A percentile compares a stretch with the other conserved stretches of the same genome.
phyloP scores from a whole-genome alignment of 2,113 vertebrate species.

The Chamaea fasciata region DNA sequence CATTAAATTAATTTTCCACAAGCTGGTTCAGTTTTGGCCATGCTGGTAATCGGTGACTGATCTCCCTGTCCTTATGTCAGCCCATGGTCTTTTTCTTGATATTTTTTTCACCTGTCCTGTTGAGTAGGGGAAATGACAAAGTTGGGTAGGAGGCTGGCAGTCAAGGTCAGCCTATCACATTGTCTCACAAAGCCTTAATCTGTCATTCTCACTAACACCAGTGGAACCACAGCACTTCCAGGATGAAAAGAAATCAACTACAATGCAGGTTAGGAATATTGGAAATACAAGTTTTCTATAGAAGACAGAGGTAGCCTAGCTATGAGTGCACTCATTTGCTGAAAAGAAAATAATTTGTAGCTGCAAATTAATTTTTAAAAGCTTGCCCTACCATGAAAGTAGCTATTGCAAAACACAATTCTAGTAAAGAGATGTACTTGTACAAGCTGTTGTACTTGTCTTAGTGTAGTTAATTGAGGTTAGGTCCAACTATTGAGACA shows the following conservation, averaged over 20 bases:
- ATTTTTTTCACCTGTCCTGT: neutral
- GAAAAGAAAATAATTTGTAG: neutral
- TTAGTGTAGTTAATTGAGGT: neutral
- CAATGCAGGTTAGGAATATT: neutral
- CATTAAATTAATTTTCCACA: neutral
- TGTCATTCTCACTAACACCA: neutral
- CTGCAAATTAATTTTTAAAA: neutral
- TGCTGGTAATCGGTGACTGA: neutral
- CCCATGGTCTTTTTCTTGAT: neutral
- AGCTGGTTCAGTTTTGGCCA: rapidly evolving
- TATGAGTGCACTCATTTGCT: neutral
- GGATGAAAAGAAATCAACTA: neutral
- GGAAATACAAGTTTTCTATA: neutral
- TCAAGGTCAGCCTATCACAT: neutral
- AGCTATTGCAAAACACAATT: neutral
- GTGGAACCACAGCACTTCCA: neutral
- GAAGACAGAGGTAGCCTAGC: neutral
- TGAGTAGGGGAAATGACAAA: neutral
- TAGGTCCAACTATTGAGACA: neutral
- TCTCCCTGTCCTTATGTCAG: neutral
- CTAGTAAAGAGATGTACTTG: neutral
- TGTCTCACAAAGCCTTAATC: neutral
- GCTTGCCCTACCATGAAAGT: neutral
- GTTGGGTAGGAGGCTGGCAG: neutral
- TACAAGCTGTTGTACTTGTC: neutral